phyloP scores from a whole-genome alignment of 2,888 invertebrate species.

The Platycheirus albimanus region DNA sequence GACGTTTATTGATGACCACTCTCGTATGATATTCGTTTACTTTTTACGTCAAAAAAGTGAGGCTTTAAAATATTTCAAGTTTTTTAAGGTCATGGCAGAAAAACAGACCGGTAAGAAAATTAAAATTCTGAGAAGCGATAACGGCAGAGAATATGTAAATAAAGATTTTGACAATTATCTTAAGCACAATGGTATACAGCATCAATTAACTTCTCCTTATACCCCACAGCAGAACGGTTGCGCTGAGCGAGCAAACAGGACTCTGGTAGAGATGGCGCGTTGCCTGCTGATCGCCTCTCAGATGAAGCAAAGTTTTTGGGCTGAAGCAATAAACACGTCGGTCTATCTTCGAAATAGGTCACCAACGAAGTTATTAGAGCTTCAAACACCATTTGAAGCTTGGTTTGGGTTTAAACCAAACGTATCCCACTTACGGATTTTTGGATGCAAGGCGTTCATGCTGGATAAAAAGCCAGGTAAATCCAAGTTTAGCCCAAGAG shows the following conservation, averaged over 20 bases:
- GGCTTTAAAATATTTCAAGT: too few relatives aligned
- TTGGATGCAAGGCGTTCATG: constrained; percentile 43
- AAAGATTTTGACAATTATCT: constrained; percentile 66
- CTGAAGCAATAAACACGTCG: constrained; percentile 44
- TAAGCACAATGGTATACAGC: constrained; percentile 74
- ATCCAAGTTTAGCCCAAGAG: constrained; percentile 39
- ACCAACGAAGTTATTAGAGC: constrained; percentile 41
- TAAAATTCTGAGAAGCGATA: constrained; percentile 43
- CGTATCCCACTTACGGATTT: constrained; percentile 43
- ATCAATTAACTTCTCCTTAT: constrained; percentile 70
- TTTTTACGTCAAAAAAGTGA: constrained; percentile 50
- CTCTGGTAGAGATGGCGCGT: constrained; percentile 70
- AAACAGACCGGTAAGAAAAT: constrained; percentile 33
- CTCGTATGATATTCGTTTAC: constrained; percentile 41
- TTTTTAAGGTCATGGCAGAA: constrained; percentile 41
- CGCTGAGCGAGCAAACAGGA: constrained; percentile 73
- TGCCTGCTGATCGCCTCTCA: constrained; percentile 72
- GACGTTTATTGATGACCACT: constrained; percentile 34
- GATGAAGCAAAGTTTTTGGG: constrained; percentile 73
- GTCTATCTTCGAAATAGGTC: constrained; percentile 40
- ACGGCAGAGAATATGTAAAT: constrained; percentile 40
- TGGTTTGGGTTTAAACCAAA: constrained; percentile 60
- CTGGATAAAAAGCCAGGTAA: constrained; percentile 35
- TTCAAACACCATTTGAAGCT: constrained; percentile 68
- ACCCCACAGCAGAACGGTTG: constrained; percentile 76